phyloP scores from a whole-genome alignment of 2,113 vertebrate genomes.

The Ameiurus melas region DNA sequence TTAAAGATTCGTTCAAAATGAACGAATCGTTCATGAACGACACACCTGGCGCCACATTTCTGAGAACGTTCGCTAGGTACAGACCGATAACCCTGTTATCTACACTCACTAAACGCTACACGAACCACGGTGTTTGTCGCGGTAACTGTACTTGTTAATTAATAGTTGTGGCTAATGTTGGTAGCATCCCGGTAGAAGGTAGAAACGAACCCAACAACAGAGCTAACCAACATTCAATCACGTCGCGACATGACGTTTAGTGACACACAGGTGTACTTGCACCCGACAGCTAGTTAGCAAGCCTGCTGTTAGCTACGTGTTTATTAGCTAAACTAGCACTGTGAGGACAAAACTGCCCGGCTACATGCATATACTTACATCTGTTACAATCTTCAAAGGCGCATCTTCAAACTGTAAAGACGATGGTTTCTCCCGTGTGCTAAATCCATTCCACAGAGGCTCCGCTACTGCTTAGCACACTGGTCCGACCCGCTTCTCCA shows the following conservation, averaged over 20 bases:
- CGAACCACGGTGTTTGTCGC: neutral
- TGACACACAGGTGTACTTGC: neutral
- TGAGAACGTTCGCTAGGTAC: neutral
- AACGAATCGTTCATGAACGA: too few species aligned
- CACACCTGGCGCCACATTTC: neutral
- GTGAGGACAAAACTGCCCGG: neutral
- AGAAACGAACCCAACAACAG: neutral
- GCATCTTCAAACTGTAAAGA: constrained; percentile 21
- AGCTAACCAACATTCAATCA: neutral
- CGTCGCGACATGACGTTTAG: neutral
- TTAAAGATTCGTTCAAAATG: too few species aligned
- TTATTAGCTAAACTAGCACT: neutral
- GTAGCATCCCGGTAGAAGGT: neutral
- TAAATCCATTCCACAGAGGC: constrained; percentile 17
- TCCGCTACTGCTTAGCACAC: constrained; percentile 33
- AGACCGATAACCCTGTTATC: neutral
- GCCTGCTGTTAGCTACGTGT: constrained; percentile 27
- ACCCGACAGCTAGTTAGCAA: constrained; percentile 20
- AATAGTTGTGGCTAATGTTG: neutral
- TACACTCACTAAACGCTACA: neutral
- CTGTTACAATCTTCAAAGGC: constrained; percentile 38
- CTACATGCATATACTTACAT: constrained; percentile 31
- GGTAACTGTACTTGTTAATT: neutral
- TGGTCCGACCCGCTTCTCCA: constrained; percentile 27
- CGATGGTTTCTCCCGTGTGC: neutral